phyloP scores from a whole-genome alignment of 2,113 vertebrate species.

The Myxocyprinus asiaticus region DNA sequence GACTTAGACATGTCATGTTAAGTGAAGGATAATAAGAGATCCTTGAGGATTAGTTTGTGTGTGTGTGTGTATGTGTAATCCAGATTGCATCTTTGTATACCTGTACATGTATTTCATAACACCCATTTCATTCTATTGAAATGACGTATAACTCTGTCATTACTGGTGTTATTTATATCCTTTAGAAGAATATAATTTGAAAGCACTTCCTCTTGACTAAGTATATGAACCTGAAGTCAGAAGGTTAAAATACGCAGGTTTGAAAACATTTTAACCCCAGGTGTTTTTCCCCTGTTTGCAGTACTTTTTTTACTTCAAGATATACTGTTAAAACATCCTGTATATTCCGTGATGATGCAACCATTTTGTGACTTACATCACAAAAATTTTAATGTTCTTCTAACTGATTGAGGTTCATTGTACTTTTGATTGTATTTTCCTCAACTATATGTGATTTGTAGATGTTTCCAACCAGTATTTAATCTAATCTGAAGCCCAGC shows the following conservation, averaged over 20 bases:
- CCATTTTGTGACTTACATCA: too few relatives aligned
- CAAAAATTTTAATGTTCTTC: too few relatives aligned
- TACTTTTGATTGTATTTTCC: background rate
- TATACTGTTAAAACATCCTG: too few relatives aligned
- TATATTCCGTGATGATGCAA: too few relatives aligned
- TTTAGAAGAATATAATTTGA: background rate
- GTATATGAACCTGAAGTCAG: too few relatives aligned
- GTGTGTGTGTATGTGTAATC: conserved; percentile 15
- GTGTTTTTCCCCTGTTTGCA: too few relatives aligned
- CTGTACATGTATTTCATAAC: conserved; percentile 37
- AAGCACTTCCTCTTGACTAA: background rate
- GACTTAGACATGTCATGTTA: background rate
- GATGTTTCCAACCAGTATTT: background rate
- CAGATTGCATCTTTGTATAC: background rate
- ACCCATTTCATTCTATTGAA: background rate
- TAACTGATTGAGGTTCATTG: too few relatives aligned
- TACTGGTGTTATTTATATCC: background rate
- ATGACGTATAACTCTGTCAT: background rate
- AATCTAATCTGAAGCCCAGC: background rate
- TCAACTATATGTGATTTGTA: background rate
- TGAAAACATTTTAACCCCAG: too few relatives aligned
- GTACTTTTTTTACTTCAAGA: too few relatives aligned
- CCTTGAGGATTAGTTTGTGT: conserved; percentile 21
- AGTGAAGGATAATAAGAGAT: conserved; percentile 11
- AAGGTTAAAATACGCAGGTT: too few relatives aligned